Base-by-base conservation (phyloP, 2,888 invertebrate genomes). In the Antheraea yamamai region DNA sequence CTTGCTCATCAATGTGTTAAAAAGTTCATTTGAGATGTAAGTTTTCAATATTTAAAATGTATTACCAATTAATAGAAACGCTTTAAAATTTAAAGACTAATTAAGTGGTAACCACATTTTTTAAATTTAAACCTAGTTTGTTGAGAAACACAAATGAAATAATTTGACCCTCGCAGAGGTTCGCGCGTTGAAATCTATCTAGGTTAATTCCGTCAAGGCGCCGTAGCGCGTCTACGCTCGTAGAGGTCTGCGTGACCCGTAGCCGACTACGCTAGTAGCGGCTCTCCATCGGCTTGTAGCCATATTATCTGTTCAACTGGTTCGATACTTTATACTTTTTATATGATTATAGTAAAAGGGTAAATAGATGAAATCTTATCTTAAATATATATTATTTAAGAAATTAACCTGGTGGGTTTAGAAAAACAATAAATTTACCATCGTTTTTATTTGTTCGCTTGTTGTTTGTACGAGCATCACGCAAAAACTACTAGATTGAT, bases 161-260 rank as follows among this genome's bases (percentile, higher is more conserved):
- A 8, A 23, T 35, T 68, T 55, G 30, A 74, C 74, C 74, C 20
- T 35, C 14, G 16, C 35, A 55, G 68, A 71, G 26, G 55, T 58
- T 58, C 47, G 61, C 74, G 74, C 74, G 74, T 75, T 75, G 74
- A 75, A 75, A 35, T 75, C 74, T 75, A 72, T 72, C 64, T 20
- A 66, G 6, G 3, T 16, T 66, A 30, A 16, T 26, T 35, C 12
- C 1, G 58, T 71, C 23, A 4, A 18, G 51, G 14, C 6, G 76
- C 51, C 79, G 78, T 81, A 81, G 81, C 81, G 51, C 75, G 71
- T 74, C 78, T 78, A 76, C 83, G 51, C 12, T 35, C 75, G 77
- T 75, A 77, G 77, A 74, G 74, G 74, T 73, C 77, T 75, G 20
- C 66, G 74, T 73, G 76, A 76, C 76, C 71, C 74, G 74, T 75